Evolutionary conservation across 2,888 invertebrate species (phyloP), one percentile per base, ranked within the genome.

Genomic region (Phania funesta): DNA sequence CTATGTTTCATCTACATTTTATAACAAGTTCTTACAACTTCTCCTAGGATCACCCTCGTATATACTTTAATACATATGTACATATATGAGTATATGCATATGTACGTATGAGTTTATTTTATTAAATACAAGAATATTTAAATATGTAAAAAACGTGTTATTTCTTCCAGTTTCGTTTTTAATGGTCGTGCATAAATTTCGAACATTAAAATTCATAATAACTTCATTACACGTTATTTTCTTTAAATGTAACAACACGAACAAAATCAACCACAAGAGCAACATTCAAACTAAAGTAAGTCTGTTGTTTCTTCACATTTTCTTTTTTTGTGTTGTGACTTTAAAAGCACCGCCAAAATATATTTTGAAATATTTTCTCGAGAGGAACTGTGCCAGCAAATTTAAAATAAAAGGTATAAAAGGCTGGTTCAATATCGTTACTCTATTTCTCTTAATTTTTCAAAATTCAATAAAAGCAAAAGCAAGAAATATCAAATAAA

Each of bases 61-160:
- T 6, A 26, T 26, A 6, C 6, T 26, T 26, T 5, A 5, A 6
- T 26, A 5, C 3, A 26, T 26, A 26, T 3, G 26, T 26, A 26
- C 6, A 26, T 5, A 5, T 26, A 26, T 26, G 26, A n/a, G n/a
- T n/a, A n/a, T n/a, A n/a, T n/a, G 26, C 26, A 26, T 26, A 26
- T 6, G 4, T 26, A 26, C 26, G 26, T 6, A 26, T 3, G 26
- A 26, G 6, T 26, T 26, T 26, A 6, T 48, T 56, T 44, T 13
- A 71, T 46, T 56, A 76, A 50, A 16, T 52, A 58, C 20, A 54
- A 60, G 26, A 76, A 74, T 67, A 46, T n/a, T 85, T 86, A 87
- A 86, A 87, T 87, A 88, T 88, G 87, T 88, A 62, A 83, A 84
- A 87, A 87, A 86, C 87, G 87, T 88, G 87, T 86, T 87, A 86